These are phyloP conservation scores for Prionailurus viverrinus DNA, from an alignment of 2,113 vertebrate species.

Conservation along the genomic window DNA sequence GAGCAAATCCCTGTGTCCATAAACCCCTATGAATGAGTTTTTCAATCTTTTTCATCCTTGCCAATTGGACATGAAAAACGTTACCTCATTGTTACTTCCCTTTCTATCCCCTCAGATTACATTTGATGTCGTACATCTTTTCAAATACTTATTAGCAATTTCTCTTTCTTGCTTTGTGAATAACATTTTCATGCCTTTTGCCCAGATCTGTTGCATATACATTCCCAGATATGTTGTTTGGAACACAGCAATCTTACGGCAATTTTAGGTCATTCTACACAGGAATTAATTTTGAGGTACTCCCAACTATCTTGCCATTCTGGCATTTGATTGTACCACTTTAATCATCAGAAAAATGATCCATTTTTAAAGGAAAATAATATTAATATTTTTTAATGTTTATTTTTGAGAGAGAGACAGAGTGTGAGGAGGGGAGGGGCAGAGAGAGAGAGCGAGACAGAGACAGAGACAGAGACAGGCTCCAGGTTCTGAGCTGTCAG, in stretches of 20 bases:
- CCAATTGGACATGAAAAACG: not conserved
- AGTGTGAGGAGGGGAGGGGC: no score
- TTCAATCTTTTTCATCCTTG: not conserved
- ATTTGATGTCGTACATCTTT: not conserved
- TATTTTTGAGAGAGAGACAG: no score
- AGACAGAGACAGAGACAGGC: no score
- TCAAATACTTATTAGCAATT: not conserved
- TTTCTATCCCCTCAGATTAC: not conserved
- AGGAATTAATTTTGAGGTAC: not conserved
- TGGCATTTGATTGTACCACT: not conserved
- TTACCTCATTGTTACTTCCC: not conserved
- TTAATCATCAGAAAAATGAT: not conserved
- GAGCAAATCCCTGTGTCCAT: not conserved
- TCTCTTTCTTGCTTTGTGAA: constrained; percentile 1
- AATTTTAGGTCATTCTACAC: not conserved
- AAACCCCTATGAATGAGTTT: not conserved
- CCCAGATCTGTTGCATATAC: not conserved
- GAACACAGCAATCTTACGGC: not conserved
- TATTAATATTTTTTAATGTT: no score
- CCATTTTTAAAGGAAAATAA: not conserved
- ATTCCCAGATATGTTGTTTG: not conserved
- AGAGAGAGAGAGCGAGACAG: no score
- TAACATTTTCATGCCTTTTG: not conserved
- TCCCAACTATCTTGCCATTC: not conserved
- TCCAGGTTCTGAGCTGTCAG: no score